Percentiles rank a stretch among this genome's conserved stretches.
phyloP scores from a whole-genome alignment of 2,113 vertebrate genomes.

The Etia nguti region DNA sequence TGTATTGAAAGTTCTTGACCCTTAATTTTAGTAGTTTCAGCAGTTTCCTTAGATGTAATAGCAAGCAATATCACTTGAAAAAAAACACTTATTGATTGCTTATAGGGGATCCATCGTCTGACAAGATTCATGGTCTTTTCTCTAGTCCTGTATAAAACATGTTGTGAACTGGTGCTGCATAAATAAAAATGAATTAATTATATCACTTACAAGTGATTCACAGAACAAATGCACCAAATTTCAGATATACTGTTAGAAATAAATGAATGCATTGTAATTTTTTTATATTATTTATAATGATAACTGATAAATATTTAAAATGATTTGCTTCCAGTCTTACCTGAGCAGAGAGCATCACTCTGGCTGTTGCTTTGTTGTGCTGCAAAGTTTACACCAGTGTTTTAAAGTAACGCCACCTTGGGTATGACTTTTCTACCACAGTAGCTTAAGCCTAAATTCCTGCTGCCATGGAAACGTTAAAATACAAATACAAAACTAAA shows the following conservation, averaged over 20 bases:
- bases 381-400: neutral
- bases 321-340: too few species aligned
- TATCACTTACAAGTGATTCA: neutral
- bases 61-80: too few species aligned
- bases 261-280: neutral
- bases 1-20: neutral
- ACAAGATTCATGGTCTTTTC: neutral
- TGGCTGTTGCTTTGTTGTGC: neutral
- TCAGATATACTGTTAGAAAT: neutral
- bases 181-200: rapidly evolving
- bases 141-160: neutral
- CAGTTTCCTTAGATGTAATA: neutral
- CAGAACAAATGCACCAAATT: neutral
- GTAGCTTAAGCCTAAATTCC: neutral
- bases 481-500: neutral
- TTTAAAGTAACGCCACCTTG: neutral
- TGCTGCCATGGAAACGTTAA: neutral
- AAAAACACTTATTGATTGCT: too few species aligned
- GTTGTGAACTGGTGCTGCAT: neutral
- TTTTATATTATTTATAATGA: neutral
- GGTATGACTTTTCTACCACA: neutral
- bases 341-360: too few species aligned
- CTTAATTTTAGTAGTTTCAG: neutral
- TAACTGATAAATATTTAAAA: neutral
- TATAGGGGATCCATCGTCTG: neutral